Evolutionary conservation across 2,113 vertebrate species (phyloP).

Genomic region (Labrus mixtus): DNA sequence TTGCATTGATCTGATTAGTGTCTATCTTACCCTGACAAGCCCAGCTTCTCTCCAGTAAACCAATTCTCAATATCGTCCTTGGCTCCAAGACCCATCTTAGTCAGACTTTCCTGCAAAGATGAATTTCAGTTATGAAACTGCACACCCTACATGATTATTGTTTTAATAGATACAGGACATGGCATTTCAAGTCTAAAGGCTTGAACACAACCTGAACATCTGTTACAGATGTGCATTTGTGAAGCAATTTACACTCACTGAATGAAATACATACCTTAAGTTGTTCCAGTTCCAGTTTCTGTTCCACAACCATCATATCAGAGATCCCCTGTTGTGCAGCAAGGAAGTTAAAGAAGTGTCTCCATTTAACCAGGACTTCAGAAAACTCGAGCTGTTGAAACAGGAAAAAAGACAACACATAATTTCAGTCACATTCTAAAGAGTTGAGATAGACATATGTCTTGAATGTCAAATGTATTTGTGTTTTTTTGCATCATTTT

Average conservation of each 20-base stretch:
- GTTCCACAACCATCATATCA: conserved; percentile 83
- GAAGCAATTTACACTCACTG: not conserved
- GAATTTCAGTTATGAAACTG: not conserved
- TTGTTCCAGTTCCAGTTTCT: conserved; percentile 87
- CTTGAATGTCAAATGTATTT: too few relatives aligned
- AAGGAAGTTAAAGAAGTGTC: conserved; percentile 89
- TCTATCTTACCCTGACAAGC: conserved; percentile 86
- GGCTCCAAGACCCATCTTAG: conserved; percentile 82
- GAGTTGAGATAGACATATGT: not conserved
- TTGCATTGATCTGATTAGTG: not conserved
- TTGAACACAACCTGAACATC: too few relatives aligned
- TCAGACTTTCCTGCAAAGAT: conserved; percentile 85
- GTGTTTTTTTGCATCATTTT: too few relatives aligned
- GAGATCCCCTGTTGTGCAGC: conserved; percentile 89
- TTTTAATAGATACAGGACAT: not conserved
- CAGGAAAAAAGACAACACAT: not conserved
- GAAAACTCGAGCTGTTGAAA: conserved; percentile 91
- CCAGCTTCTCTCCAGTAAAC: conserved; percentile 88
- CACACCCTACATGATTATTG: not conserved
- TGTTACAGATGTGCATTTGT: not conserved
- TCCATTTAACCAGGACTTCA: conserved; percentile 93
- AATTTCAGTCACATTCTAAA: not conserved
- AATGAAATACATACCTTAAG: conserved; percentile 85
- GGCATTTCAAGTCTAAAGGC: not conserved
- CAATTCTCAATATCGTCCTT: conserved; percentile 88